These are phyloP conservation scores for Merodon equestris DNA, from an alignment of 2,888 invertebrate genomes.

Conservation along the genomic window DNA sequence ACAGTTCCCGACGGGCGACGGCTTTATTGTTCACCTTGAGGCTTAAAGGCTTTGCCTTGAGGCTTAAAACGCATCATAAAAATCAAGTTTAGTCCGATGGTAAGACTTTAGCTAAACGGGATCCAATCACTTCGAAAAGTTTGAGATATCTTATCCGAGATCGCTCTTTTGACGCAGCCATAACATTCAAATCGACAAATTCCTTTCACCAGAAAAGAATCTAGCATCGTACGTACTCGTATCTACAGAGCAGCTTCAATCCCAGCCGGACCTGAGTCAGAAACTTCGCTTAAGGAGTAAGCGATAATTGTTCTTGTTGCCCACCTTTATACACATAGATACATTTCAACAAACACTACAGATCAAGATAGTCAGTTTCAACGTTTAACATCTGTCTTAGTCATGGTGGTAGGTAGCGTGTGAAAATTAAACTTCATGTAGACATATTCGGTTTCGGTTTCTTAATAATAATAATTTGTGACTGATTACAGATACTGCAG, in stretches of 20 bases:
- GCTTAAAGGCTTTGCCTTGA: too few relatives aligned
- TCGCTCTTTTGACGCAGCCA: not conserved
- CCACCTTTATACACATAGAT: slow-evolving; percentile 27
- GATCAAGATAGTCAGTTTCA: slow-evolving; percentile 5
- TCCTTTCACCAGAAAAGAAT: slow-evolving; percentile 52
- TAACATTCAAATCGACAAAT: slow-evolving; percentile 13
- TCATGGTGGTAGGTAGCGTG: slow-evolving; percentile 37
- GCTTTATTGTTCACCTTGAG: too few relatives aligned
- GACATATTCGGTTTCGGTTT: slow-evolving; percentile 47
- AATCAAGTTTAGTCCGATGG: too few relatives aligned
- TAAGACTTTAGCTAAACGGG: too few relatives aligned
- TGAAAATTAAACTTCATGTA: slow-evolving; percentile 57
- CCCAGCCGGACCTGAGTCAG: slow-evolving; percentile 40
- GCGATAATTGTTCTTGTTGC: slow-evolving; percentile 34
- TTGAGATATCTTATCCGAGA: too few relatives aligned
- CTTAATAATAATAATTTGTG: slow-evolving; percentile 14
- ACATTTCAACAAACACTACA: slow-evolving; percentile 25
- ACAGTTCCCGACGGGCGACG: too few relatives aligned
- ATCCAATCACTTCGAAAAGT: too few relatives aligned
- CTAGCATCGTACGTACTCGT: too few relatives aligned
- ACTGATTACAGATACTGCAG: slow-evolving; percentile 45
- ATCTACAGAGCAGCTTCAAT: not conserved
- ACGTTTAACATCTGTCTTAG: slow-evolving; percentile 25
- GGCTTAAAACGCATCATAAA: too few relatives aligned
- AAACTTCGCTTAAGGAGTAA: slow-evolving; percentile 30